Percentiles rank a stretch among this genome's conserved stretches.
These are phyloP conservation scores for Cololabis saira DNA, from an alignment of 2,113 vertebrate genomes.

Conservation along the genomic window DNA sequence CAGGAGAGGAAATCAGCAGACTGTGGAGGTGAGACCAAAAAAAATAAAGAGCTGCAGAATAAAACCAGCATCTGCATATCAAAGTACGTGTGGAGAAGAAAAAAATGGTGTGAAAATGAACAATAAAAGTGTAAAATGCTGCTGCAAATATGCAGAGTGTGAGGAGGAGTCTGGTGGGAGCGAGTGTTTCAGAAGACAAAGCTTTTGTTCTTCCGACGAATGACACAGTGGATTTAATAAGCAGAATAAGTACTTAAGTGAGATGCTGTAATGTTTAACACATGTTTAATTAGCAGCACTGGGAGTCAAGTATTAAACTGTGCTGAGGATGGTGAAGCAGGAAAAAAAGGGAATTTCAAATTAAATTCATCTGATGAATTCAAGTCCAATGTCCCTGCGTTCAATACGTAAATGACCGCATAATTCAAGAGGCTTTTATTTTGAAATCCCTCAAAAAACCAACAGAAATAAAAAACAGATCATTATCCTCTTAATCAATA, in stretches of 20 bases:
- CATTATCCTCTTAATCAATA: background rate
- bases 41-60: constrained; percentile 23
- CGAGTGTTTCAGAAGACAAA: constrained; percentile 40
- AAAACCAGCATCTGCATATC: constrained; percentile 66
- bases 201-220: constrained; percentile 59
- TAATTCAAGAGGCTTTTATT: too few species aligned
- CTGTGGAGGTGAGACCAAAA: constrained; percentile 19
- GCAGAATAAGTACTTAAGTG: constrained; percentile 34
- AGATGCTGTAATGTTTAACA: constrained; percentile 57
- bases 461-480: too few species aligned
- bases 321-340: constrained; percentile 10
- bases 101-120: constrained; percentile 38
- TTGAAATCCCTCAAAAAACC: too few species aligned
- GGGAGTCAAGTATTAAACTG: constrained; percentile 50
- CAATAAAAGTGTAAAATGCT: constrained; percentile 31
- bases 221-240: constrained; percentile 50
- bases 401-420: too few species aligned
- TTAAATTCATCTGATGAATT: constrained; percentile 32
- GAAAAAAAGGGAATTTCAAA: constrained; percentile 21
- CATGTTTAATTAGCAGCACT: constrained; percentile 62
- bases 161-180: constrained; percentile 36
- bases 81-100: constrained; percentile 48
- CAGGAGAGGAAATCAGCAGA: constrained; percentile 5
- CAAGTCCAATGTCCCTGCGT: constrained; percentile 1
- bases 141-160: constrained; percentile 31